Evolutionary conservation across 2,113 vertebrate genomes (phyloP).

Genomic region (Drymodes brunneopygia): DNA sequence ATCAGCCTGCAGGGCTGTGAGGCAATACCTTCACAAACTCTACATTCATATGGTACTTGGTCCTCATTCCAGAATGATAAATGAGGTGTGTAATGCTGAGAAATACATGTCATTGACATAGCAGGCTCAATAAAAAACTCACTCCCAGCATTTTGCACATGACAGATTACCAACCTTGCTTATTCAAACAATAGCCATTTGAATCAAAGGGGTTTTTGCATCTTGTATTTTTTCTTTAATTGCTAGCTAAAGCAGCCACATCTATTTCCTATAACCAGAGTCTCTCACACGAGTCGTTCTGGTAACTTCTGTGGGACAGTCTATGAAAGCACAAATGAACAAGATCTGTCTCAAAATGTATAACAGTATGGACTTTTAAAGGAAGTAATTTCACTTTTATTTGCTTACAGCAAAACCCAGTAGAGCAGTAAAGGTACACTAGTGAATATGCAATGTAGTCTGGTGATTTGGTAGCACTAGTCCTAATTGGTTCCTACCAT

Average conservation of each 20-base stretch:
- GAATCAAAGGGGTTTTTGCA: background rate
- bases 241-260: background rate
- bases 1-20: slow-evolving; percentile 45
- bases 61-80: slow-evolving; percentile 49
- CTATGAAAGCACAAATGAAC: background rate
- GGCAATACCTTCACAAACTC: slow-evolving; percentile 51
- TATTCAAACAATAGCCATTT: background rate
- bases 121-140: slow-evolving; percentile 10
- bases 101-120: slow-evolving; percentile 23
- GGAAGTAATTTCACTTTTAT: background rate
- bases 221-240: background rate
- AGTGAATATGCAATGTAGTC: slow-evolving; percentile 17
- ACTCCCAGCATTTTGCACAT: slow-evolving; percentile 7
- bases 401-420: background rate
- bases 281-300: background rate
- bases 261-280: background rate
- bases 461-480: slow-evolving; percentile 12
- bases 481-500: slow-evolving; percentile 43
- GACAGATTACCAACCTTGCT: background rate
- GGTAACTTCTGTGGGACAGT: background rate
- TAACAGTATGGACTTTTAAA: background rate
- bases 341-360: background rate
- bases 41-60: background rate
- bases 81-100: slow-evolving; percentile 31
- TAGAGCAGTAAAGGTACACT: background rate